Base-by-base conservation (phyloP, 2,888 invertebrate species). In the Xylophagus ater region DNA sequence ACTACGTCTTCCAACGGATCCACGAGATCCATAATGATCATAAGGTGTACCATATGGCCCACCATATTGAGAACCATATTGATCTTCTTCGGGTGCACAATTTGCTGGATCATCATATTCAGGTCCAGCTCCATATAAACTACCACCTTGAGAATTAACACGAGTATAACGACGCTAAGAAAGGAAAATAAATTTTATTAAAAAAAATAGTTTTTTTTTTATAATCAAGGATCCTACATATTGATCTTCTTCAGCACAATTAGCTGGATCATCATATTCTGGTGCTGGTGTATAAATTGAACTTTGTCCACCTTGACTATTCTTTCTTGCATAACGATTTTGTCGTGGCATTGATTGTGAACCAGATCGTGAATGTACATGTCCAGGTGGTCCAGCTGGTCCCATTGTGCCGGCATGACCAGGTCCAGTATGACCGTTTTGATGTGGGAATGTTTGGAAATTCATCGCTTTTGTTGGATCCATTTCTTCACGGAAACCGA, bases 401-500 rank as follows among this genome's bases (percentile, higher is more conserved):
- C 80, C 78, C 71, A 87, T 80, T 4, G 86, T 86, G 45, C 86
- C 86, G 43, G 84, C 81, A 65, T 86, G 80, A 47, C 74, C 74
- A 38, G 72, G 76, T 21, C 73, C 72, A 44, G 67, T 68, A 46
- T 63, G 64, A 43, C 69, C 69, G 47, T 70, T 70, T 42, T 79
- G 80, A 64, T 88, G 87, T 2, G 82, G 82, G 72, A 83, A 82
- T 51, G 88, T 84, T 69, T 88, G 74, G 79, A 88, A 87, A 68
- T 87, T 73, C 80, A 87, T 75, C 25, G 86, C 86, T 70, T 88
- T 89, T 63, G 73, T 81, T 32, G 88, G 89, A 65, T 90, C 89
- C 88, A 90, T 89, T 73, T 90, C 89, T 63, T 90, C 89, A 54
- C 90, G 84, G 81, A 90, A 90, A 51, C 89, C 90, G 41, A 90